Conservation (phyloP, 1,140 invertebrate genomes). For the Eumeta japonica region DNA sequence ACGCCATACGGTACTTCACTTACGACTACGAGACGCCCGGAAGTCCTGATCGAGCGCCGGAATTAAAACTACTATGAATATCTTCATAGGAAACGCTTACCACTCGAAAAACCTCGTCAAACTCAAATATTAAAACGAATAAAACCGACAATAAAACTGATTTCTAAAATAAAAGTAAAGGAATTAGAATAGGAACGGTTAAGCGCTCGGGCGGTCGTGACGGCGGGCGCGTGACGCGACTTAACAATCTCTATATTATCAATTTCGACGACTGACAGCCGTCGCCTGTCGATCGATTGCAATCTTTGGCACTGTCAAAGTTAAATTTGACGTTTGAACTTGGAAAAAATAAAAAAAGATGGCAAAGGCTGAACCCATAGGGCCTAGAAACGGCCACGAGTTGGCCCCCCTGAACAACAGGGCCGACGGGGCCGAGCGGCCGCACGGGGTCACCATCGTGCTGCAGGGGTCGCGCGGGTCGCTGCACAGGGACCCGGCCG, state of each 20-base stretch:
- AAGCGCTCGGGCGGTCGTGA: too few relatives aligned
- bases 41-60: slow-evolving; percentile 33
- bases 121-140: slow-evolving; percentile 35
- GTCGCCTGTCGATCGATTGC: too few relatives aligned
- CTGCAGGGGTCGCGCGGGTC: slow-evolving; percentile 53
- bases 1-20: slow-evolving; percentile 49
- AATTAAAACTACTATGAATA: slow-evolving; percentile 56
- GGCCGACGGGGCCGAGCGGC: slow-evolving; percentile 59
- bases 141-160: slow-evolving; percentile 33
- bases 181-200: background rate
- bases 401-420: slow-evolving; percentile 72
- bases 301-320: too few relatives aligned
- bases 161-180: slow-evolving; percentile 1
- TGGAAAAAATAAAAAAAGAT: slow-evolving; percentile 24
- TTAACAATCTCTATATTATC: too few relatives aligned
- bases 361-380: slow-evolving; percentile 57
- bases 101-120: slow-evolving; percentile 50
- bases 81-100: slow-evolving; percentile 49
- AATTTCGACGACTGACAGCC: too few relatives aligned
- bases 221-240: too few relatives aligned
- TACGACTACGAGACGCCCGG: slow-evolving; percentile 42
- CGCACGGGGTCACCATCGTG: slow-evolving; percentile 66
- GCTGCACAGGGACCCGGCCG: slow-evolving; percentile 29
- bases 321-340: slow-evolving; percentile 5
- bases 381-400: slow-evolving; percentile 69